Evolutionary conservation across 2,113 vertebrate species (phyloP).

Genomic region (Grammomys dolichurus): DNA sequence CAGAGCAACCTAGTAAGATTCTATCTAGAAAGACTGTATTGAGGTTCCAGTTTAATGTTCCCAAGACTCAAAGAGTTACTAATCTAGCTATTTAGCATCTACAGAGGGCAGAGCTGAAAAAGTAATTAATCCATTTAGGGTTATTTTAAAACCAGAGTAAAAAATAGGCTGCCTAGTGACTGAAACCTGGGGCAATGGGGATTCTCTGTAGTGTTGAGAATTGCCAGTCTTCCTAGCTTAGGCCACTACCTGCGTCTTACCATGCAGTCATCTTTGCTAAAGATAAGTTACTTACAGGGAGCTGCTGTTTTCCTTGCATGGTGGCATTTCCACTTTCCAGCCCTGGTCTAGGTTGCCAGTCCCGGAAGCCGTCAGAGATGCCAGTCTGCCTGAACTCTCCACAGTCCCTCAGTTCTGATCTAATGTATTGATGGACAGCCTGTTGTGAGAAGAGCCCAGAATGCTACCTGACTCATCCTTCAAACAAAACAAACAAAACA

Average conservation of each 20-base stretch:
- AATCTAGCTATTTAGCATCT: background rate
- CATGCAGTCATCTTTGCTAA: background rate
- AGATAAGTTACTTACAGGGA: background rate
- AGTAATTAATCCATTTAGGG: background rate
- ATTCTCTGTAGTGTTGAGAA: background rate
- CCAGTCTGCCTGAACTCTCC: background rate
- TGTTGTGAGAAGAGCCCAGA: background rate
- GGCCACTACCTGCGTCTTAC: background rate
- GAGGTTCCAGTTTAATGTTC: background rate
- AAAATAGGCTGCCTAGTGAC: background rate
- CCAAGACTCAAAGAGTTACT: background rate
- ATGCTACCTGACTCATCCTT: background rate
- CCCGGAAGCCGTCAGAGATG: background rate
- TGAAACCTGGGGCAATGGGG: background rate
- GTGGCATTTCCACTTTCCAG: background rate
- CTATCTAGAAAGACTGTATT: too few relatives aligned
- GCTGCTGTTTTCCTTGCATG: background rate
- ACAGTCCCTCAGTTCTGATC: background rate
- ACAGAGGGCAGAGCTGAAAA: background rate
- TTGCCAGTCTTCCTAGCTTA: background rate
- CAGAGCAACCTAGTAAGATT: background rate
- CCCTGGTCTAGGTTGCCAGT: too few relatives aligned
- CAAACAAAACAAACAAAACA: too few relatives aligned
- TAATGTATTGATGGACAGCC: background rate
- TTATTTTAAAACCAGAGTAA: background rate